Evolutionary conservation across 2,888 invertebrate species (phyloP).

Genomic region (Harpalus rufipes): DNA sequence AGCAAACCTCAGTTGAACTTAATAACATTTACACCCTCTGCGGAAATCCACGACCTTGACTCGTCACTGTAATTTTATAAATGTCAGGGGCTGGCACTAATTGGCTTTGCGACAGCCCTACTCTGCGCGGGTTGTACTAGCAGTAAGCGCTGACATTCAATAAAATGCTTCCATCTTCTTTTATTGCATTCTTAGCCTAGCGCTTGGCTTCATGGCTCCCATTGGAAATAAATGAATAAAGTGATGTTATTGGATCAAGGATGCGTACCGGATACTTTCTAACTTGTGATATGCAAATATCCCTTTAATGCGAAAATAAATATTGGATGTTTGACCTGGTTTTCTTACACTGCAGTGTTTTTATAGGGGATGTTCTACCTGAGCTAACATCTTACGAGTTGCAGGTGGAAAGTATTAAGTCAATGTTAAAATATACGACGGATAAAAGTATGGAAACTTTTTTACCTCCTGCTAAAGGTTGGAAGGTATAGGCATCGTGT

Average conservation of each 20-base stretch:
- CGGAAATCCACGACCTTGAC: constrained; percentile 34
- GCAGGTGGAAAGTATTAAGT: too few species aligned
- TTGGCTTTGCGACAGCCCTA: constrained; percentile 32
- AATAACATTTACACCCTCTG: constrained; percentile 16
- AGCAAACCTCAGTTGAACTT: constrained; percentile 18
- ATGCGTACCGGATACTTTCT: constrained; percentile 25
- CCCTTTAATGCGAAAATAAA: constrained; percentile 32
- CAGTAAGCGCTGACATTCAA: constrained; percentile 29
- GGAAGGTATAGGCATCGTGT: too few species aligned
- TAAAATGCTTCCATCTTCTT: constrained; percentile 4
- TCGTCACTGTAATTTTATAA: constrained; percentile 45
- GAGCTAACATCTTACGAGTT: too few species aligned
- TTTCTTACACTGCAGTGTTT: constrained; percentile 9
- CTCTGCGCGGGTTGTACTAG: neutral
- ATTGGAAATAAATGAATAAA: constrained; percentile 35
- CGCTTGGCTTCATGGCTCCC: constrained; percentile 9
- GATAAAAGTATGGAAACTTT: too few species aligned
- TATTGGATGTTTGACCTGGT: constrained; percentile 40
- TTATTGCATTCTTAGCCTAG: constrained; percentile 7
- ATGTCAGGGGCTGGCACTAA: constrained; percentile 59
- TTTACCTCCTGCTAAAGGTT: too few species aligned
- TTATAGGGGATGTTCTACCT: constrained; percentile 6
- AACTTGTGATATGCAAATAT: constrained; percentile 32
- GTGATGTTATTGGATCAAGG: constrained; percentile 24
- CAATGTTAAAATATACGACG: too few species aligned